Evolutionary conservation across 1,140 invertebrate genomes (phyloP), one percentile per base, ranked within the genome.

Genomic region (Pantala flavescens): DNA sequence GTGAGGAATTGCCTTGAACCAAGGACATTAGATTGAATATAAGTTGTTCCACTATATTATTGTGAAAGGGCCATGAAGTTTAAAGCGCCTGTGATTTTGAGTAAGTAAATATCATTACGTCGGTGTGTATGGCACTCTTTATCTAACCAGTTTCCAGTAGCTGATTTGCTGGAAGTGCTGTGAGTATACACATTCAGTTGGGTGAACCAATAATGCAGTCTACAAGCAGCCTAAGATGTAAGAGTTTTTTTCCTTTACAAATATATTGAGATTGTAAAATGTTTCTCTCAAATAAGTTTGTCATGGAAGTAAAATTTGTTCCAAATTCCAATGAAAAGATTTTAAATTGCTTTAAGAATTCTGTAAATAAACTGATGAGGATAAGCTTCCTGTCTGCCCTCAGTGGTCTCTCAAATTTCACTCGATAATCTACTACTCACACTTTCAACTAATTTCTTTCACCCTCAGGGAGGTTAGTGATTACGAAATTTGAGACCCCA

Each of bases 361-460:
- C 5, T 71, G 28, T 71, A 5, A 71, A 71, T 71, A 14, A 71
- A 5, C 9, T 5, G 28, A 71, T 71, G 71, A 71, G 23, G 28
- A 71, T 24, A 36, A 23, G 71, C 71, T 71, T 71, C 23, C 23
- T 24, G 23, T 71, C 23, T 24, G 28, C 28, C 71, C 71, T 71
- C 71, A 71, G 71, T 71, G 23, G 23, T 24, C 28, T 14, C 28
- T 71, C 28, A 19, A 24, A 19, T 71, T 71, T 71, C 23, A 71
- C 28, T 7, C 23, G 23, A 71, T 24, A 23, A 71, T 71, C 28
- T 24, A 24, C 71, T 71, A 24, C 23, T 36, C 71, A 71, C 23
- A 71, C 23, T 76, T 74, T 76, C 75, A 76, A 76, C 73, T 76
- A 70, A 43, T 76, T 73, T 76, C 73, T 76, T 76, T 76, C 75